Evolutionary conservation across 1,140 invertebrate species (phyloP).

Genomic region (Pissodes strobi): DNA sequence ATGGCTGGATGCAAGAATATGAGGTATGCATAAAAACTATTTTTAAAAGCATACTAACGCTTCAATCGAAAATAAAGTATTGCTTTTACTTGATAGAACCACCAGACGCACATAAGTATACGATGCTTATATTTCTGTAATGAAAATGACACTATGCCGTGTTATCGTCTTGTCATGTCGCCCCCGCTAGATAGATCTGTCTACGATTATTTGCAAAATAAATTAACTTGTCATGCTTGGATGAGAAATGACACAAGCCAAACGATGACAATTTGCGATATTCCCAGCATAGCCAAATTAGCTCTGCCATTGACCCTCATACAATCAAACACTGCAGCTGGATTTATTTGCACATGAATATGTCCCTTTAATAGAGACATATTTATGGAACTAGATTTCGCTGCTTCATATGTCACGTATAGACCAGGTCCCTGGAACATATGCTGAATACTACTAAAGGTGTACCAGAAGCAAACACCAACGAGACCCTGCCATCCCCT

Average conservation of each 20-base stretch:
- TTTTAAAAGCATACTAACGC: background rate
- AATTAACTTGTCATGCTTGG: constrained; percentile 3
- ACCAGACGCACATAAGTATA: constrained; percentile 36
- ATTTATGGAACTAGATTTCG: background rate
- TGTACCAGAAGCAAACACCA: background rate
- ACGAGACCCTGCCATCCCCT: too few relatives aligned
- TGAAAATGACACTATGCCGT: constrained; percentile 50
- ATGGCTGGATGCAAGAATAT: background rate
- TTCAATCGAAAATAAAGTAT: constrained; percentile 24
- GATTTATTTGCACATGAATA: constrained; percentile 29
- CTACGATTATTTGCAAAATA: constrained; percentile 12
- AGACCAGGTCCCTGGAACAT: too few relatives aligned
- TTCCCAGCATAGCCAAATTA: too few relatives aligned
- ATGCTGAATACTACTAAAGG: background rate
- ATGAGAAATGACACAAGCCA: background rate
- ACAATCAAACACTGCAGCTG: constrained; percentile 14
- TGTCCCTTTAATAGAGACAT: background rate
- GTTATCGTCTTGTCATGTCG: constrained; percentile 46
- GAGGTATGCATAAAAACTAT: background rate
- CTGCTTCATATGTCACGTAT: background rate
- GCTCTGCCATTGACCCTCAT: constrained; percentile 46
- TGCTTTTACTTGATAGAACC: constrained; percentile 26
- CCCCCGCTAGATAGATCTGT: constrained; percentile 11
- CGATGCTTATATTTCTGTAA: constrained; percentile 42
- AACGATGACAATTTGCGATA: constrained; percentile 59